phyloP scores from a whole-genome alignment of 1,140 invertebrate genomes.

The Anthonomus grandis region DNA sequence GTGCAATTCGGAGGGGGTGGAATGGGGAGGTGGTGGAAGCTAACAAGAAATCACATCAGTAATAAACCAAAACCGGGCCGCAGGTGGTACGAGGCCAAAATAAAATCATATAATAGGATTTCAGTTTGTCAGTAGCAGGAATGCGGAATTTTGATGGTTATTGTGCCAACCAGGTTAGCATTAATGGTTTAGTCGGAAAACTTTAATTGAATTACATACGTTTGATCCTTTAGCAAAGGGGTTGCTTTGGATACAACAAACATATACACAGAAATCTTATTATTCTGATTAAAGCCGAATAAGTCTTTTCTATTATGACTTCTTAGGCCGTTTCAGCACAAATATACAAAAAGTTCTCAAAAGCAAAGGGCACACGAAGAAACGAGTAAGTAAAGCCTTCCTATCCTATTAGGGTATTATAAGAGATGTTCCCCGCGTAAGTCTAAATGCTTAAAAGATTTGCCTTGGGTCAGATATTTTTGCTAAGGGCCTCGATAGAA shows the following conservation, averaged over 20 bases:
- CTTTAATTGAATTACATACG: no score
- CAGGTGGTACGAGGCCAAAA: constrained; percentile 18
- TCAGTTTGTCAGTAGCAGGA: constrained; percentile 3
- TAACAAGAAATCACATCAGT: constrained; percentile 28
- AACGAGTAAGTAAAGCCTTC: constrained; percentile 7
- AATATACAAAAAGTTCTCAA: no score
- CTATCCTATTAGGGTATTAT: constrained; percentile 13
- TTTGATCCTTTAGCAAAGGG: no score
- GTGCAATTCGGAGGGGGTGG: constrained; percentile 27
- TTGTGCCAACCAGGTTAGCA: no score
- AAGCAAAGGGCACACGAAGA: constrained; percentile 6
- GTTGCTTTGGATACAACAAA: no score
- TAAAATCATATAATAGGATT: constrained; percentile 28
- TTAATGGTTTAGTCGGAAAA: no score
- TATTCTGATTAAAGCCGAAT: no score
- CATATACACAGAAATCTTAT: no score
- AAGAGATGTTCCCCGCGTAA: constrained; percentile 9
- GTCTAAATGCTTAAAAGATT: constrained; percentile 14
- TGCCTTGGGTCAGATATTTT: constrained; percentile 12
- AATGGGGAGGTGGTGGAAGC: no score
- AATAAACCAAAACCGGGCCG: constrained; percentile 21
- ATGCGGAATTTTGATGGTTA: neutral
- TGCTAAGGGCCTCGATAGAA: constrained; percentile 1
- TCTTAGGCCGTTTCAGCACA: constrained; percentile 6
- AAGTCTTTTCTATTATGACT: no score